A percentile compares a stretch with the other conserved stretches of the same genome.
Evolutionary conservation across 2,888 invertebrate species (phyloP).

Genomic region (Graphium colonna): DNA sequence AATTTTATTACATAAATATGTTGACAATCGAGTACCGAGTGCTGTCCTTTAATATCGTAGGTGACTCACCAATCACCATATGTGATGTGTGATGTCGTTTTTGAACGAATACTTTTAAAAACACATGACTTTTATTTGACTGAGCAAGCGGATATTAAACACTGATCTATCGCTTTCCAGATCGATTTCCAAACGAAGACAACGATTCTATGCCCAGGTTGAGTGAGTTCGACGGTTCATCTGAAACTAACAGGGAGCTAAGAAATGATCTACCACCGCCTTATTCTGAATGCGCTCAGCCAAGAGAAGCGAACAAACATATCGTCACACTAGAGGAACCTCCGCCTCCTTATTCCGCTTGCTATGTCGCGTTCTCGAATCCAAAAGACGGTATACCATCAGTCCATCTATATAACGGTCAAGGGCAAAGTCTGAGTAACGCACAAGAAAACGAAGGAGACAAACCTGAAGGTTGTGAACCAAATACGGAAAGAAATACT

Average conservation of each 20-base stretch:
- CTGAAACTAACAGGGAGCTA: conserved; percentile 26
- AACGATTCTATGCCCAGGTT: conserved; percentile 4
- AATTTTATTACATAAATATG: too few relatives aligned
- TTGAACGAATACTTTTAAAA: too few relatives aligned
- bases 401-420: conserved; percentile 39
- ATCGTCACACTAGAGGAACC: conserved; percentile 53
- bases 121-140: too few relatives aligned
- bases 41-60: too few relatives aligned
- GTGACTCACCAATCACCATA: too few relatives aligned
- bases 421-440: conserved; percentile 26
- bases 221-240: conserved; percentile 27
- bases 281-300: conserved; percentile 47
- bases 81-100: too few relatives aligned
- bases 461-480: not conserved
- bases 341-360: conserved; percentile 62
- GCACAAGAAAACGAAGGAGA: not conserved
- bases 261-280: conserved; percentile 51
- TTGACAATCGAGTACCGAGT: too few relatives aligned
- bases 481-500: not conserved
- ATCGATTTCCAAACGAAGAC: conserved; percentile 26
- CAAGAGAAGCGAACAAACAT: conserved; percentile 6
- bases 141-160: too few relatives aligned
- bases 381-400: conserved; percentile 43
- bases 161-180: conserved; percentile 30
- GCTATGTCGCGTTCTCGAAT: conserved; percentile 44